A percentile compares a stretch with the other conserved stretches of the same genome.
Evolutionary conservation across 1,140 invertebrate genomes (phyloP).

Genomic region (Bilobella aurantiaca): DNA sequence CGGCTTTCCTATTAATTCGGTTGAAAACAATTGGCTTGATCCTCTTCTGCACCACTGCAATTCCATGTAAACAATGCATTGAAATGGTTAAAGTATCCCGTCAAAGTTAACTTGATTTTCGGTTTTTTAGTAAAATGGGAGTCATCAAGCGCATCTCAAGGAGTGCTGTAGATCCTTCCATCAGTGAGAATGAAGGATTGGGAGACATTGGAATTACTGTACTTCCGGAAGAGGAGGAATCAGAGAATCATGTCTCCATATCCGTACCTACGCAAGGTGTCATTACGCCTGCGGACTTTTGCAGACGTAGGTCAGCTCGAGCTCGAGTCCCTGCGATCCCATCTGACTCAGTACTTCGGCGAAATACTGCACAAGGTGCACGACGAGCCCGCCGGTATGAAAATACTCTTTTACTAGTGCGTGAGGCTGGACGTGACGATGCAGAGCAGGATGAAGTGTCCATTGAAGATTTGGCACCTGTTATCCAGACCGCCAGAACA

Average conservation of each 20-base stretch:
- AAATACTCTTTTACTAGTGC: constrained; percentile 14
- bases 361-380: constrained; percentile 10
- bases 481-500: background rate
- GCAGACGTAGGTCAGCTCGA: background rate
- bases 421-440: constrained; percentile 15
- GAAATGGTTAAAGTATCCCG: no score
- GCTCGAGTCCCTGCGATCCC: constrained; percentile 23
- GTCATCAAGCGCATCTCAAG: constrained; percentile 6
- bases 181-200: background rate
- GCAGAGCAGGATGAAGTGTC: constrained; percentile 22
- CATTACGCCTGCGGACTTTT: background rate
- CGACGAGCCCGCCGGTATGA: constrained; percentile 23
- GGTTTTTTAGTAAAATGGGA: constrained; percentile 12
- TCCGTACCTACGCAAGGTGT: no score
- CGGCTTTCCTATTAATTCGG: no score
- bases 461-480: constrained; percentile 17
- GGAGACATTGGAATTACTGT: constrained; percentile 5
- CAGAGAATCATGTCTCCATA: background rate
- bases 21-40: no score
- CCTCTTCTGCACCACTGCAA: background rate
- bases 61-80: no score
- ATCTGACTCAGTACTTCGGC: background rate
- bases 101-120: no score
- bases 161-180: constrained; percentile 7
- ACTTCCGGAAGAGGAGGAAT: background rate